phyloP scores from a whole-genome alignment of 64 coral and sea anemone species.

The Pocillopora damicornis region DNA sequence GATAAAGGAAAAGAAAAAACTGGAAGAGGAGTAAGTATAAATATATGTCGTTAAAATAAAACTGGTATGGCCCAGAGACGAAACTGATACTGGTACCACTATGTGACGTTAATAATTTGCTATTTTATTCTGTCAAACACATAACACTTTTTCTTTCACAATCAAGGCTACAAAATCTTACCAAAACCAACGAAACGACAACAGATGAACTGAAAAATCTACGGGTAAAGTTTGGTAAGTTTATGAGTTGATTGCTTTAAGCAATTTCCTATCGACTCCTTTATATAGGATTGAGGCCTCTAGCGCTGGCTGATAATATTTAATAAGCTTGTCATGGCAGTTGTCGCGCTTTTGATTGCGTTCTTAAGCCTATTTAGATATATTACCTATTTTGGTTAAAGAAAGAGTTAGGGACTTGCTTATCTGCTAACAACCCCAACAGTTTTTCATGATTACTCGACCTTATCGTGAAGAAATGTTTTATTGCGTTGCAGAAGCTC shows the following conservation, averaged over 20 bases:
- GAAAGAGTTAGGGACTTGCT: no score
- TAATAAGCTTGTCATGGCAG: no score
- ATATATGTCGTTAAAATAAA: neutral
- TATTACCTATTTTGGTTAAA: no score
- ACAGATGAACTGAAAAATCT: conserved; percentile 10
- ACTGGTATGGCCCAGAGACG: neutral
- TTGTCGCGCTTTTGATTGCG: no score
- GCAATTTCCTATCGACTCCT: no score
- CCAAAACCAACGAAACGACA: neutral
- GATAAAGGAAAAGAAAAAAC: conserved; percentile 15
- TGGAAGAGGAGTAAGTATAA: conserved; percentile 21
- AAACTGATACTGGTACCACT: neutral
- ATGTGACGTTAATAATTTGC: neutral
- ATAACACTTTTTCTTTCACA: neutral
- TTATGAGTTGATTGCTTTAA: neutral
- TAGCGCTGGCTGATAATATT: no score
- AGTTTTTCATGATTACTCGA: no score
- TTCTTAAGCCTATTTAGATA: no score
- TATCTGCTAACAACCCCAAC: no score
- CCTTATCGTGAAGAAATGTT: neutral
- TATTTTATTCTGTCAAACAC: neutral
- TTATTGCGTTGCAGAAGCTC: neutral
- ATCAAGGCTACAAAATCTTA: conserved; percentile 14
- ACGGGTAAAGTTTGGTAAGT: conserved; percentile 25
- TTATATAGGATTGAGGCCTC: no score